Conservation (phyloP, 2,113 vertebrate species). For the Hydropotes inermis region DNA sequence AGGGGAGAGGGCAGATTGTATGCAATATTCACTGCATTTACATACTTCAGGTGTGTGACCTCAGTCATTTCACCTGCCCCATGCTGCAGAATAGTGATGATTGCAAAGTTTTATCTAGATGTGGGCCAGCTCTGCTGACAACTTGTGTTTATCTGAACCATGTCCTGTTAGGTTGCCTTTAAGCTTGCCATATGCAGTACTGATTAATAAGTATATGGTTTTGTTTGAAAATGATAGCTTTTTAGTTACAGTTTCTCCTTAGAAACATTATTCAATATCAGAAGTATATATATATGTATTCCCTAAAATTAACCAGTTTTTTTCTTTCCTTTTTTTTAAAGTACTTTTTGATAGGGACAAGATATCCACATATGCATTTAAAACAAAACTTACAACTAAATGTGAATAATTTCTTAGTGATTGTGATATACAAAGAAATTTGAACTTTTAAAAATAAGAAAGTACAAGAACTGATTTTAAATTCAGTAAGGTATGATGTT, state of each 20-base stretch:
- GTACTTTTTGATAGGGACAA: not conserved
- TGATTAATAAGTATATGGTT: not conserved
- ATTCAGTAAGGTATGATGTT: not conserved
- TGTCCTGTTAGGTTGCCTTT: not conserved
- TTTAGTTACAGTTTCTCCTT: not conserved
- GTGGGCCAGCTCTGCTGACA: not conserved
- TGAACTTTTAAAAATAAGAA: not conserved
- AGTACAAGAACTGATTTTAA: not conserved
- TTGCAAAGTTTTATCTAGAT: not conserved
- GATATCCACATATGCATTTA: not conserved
- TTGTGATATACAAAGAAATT: not conserved
- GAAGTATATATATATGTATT: not conserved
- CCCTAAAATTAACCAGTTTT: not conserved
- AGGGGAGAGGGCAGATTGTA: not conserved
- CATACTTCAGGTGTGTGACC: not conserved
- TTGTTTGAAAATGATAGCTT: slow-evolving; percentile 24
- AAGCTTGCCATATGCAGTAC: not conserved
- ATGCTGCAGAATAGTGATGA: accelerated
- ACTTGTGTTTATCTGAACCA: not conserved
- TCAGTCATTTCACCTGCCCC: not conserved
- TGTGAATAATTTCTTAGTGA: slow-evolving; percentile 12
- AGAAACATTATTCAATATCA: not conserved
- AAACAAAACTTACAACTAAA: not conserved
- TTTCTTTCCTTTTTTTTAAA: not conserved
- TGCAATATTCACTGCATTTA: not conserved